Evolutionary conservation across 2,797 vertebrate species (phyloP).

Genomic region (Pelobates cultripes): DNA sequence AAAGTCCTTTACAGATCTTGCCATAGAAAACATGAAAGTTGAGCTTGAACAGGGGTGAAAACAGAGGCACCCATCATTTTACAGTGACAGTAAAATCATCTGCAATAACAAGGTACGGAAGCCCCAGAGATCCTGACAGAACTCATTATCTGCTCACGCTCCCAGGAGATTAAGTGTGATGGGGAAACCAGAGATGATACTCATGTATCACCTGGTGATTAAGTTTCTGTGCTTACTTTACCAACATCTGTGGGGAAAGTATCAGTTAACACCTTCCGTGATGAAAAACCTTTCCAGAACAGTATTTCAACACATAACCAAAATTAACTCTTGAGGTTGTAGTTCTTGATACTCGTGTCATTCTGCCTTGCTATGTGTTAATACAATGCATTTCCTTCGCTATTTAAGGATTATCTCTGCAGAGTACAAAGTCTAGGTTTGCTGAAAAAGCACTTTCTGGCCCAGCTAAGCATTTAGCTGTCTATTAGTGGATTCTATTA

Average conservation of each 20-base stretch:
- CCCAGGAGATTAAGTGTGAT: constrained; percentile 39
- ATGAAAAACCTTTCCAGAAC: background rate
- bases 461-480: background rate
- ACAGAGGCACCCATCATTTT: constrained; percentile 31
- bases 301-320: background rate
- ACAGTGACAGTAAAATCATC: constrained; percentile 50
- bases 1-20: background rate
- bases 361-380: background rate
- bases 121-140: constrained; percentile 45
- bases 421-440: background rate
- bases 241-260: constrained; percentile 9
- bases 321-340: background rate
- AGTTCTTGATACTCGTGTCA: background rate
- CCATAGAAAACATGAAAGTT: background rate
- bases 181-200: constrained; percentile 35
- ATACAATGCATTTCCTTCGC: too few relatives aligned
- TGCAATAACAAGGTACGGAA: constrained; percentile 34
- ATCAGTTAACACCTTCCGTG: constrained; percentile 11
- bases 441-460: background rate
- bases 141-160: constrained; percentile 47
- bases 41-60: background rate
- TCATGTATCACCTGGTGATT: constrained; percentile 42
- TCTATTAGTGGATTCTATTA: constrained; percentile 24
- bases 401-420: background rate
- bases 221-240: constrained; percentile 22